These are phyloP conservation scores for Rhinatrema bivittatum DNA, from an alignment of 2,797 vertebrate species.

Conservation along the genomic window DNA sequence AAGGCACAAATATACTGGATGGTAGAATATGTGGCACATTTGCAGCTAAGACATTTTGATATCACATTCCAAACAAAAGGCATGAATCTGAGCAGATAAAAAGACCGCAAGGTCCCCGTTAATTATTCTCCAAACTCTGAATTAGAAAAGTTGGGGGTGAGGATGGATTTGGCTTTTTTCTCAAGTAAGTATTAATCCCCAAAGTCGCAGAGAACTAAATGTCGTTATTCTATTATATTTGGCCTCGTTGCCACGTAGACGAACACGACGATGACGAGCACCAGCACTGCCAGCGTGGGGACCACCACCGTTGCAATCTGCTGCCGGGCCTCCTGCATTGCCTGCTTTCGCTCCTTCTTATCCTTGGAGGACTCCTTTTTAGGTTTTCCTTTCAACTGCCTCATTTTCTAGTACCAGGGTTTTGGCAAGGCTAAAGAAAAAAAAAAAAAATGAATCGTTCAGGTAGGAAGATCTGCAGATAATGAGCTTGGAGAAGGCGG, in stretches of 20 bases:
- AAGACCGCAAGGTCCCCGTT: slow-evolving; percentile 31
- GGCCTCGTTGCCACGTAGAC: slow-evolving; percentile 92
- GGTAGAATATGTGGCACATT: slow-evolving; percentile 46
- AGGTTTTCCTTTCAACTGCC: slow-evolving; percentile 94
- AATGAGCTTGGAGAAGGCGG: too few relatives aligned
- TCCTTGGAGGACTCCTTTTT: slow-evolving; percentile 93
- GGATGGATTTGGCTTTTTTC: slow-evolving; percentile 12
- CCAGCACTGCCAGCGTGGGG: slow-evolving; percentile 78
- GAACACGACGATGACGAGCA: slow-evolving; percentile 84
- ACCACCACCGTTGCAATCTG: slow-evolving; percentile 87
- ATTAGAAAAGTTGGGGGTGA: slow-evolving; percentile 6
- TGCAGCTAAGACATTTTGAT: slow-evolving; percentile 41
- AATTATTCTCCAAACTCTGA: slow-evolving; percentile 20
- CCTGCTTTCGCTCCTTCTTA: slow-evolving; percentile 93
- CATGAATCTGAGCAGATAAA: slow-evolving; percentile 37
- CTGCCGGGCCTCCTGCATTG: slow-evolving; percentile 92
- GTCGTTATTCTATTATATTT: slow-evolving; percentile 64
- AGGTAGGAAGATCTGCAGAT: too few relatives aligned
- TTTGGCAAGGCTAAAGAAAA: background rate
- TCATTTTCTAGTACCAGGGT: slow-evolving; percentile 70
- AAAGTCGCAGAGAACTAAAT: slow-evolving; percentile 9
- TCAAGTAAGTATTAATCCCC: slow-evolving; percentile 15
- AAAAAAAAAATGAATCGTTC: background rate
- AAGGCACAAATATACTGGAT: slow-evolving; percentile 63
- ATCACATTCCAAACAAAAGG: slow-evolving; percentile 42